Base-by-base conservation (phyloP, 2,797 vertebrate genomes). In the Rhabdophis nuchalis region DNA sequence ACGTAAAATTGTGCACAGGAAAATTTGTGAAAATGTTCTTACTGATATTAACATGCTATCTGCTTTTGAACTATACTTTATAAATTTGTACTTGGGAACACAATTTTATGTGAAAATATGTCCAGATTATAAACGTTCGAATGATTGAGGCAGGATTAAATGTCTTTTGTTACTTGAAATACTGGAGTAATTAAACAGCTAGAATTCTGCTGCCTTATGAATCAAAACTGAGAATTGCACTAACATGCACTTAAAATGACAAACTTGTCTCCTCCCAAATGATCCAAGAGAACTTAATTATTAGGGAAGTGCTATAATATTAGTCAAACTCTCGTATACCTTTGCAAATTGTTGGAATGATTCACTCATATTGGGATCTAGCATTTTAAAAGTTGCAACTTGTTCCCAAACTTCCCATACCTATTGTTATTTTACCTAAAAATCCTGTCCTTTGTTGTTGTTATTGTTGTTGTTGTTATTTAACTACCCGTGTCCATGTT, bases 1-100 rank as follows among this genome's bases (percentile, higher is more conserved):
- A 10, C 86, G 91, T 90, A 91, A 93, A 95, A 93, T 89, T 93
- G 27, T 92, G 68, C 85, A 72, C 77, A 60, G 94, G 0, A 91
- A 93, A 93, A 85, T 61, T 90, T 86, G 88, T 89, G 72, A 64
- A 91, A 95, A 92, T 41, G 77, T 32, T 77, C 2, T 25, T 32
- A 61, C 12, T 50, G 25, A 50, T 58, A 23, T 41, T 85, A 85
- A 85, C 46, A 29, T 29, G 57, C 57, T 95, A 90, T 93, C 88
- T 82, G 92, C 54, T 87, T 87, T 57, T 87, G 32, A 36, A 88
- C 13, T 7, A 23, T 27, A 27, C 23, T 9, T 88, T 58, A 88
- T 88, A 88, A 46, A 88, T 27, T 16, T 60, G 36, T 27, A 16
- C 13, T 46, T 86, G 89, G 13, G 4, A 5, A 54, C 36, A 27